Conservation (phyloP, 2,888 invertebrate species). For the Drosophila birchii region DNA sequence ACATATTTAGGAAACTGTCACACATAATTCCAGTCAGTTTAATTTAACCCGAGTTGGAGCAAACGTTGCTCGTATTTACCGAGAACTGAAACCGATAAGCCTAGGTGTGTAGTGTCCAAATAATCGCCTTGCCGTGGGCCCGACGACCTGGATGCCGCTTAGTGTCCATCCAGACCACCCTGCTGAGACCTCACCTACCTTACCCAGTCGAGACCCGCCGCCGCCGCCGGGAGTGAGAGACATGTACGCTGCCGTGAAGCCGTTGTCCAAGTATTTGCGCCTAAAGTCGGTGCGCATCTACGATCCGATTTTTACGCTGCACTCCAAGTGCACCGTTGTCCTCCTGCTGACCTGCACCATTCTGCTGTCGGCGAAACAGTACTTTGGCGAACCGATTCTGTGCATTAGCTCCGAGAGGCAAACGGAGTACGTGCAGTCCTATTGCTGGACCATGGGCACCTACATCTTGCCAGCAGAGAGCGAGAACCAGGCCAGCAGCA, state of each 20-base stretch:
- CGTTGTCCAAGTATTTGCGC: constrained; percentile 86
- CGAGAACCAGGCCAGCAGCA: constrained; percentile 11
- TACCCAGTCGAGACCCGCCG: no score
- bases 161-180: not conserved
- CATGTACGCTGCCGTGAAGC: constrained; percentile 88
- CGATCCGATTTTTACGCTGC: constrained; percentile 90
- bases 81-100: not conserved
- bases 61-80: not conserved
- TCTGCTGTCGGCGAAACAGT: constrained; percentile 91
- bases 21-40: not conserved
- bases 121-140: not conserved
- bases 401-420: constrained; percentile 87
- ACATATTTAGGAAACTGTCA: not conserved
- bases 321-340: constrained; percentile 89
- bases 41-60: not conserved
- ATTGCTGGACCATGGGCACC: constrained; percentile 92
- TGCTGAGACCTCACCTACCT: not conserved
- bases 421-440: constrained; percentile 89
- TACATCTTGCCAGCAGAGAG: constrained; percentile 85
- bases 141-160: not conserved
- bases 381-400: constrained; percentile 93
- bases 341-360: constrained; percentile 90
- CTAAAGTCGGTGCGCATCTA: constrained; percentile 88
- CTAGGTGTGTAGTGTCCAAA: not conserved
- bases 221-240: no score